Base-by-base conservation (phyloP, 2,113 vertebrate genomes). In the Gnathonemus longibarbis region DNA sequence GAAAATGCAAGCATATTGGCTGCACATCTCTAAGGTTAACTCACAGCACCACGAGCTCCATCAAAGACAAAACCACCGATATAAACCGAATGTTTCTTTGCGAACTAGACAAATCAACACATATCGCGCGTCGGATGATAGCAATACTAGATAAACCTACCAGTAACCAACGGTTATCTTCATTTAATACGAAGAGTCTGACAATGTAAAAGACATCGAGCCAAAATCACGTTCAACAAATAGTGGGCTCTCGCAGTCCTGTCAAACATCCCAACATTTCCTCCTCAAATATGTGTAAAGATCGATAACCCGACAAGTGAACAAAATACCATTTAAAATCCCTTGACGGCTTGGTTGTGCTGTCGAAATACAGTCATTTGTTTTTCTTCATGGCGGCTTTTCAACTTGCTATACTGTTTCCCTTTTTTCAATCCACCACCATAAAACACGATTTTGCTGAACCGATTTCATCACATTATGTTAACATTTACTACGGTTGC, bases 401-500 rank as follows among this genome's bases (percentile, higher is more conserved):
- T 7, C 8, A 49, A 74, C n/a, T 48, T 50, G 21, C 46, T 21
- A 56, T 74, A 48, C 31, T 8, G 15, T 42, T 53, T 39, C 52
- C 8, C 6, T 27, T 89, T 45, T 52, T 53, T 56, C 31, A 49
- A 50, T 19, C 35, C 13, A 88, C 56, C 90, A 91, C 87, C 85
- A 74, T 49, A 91, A 88, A 90, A 89, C 10, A 35, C 85, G 87
- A 90, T 83, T 90, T 66, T 31, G 13, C 27, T 80, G 27, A 48
- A 31, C 87, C 84, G 70, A 66, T 87, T 48, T 66, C 62, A 89
- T 90, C 56, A 86, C 53, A 89, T 88, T 52, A 39, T 19, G 31
- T 39, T 84, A 80, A 89, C 52, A 58, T 80, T 88, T 85, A 56
- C 84, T 89, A 88, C 86, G 86, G n/a, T 46, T 89, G 89, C 62